Percentiles rank a stretch among this genome's conserved stretches.
Conservation (phyloP, 1,140 invertebrate species). For the Lithobius niger region DNA sequence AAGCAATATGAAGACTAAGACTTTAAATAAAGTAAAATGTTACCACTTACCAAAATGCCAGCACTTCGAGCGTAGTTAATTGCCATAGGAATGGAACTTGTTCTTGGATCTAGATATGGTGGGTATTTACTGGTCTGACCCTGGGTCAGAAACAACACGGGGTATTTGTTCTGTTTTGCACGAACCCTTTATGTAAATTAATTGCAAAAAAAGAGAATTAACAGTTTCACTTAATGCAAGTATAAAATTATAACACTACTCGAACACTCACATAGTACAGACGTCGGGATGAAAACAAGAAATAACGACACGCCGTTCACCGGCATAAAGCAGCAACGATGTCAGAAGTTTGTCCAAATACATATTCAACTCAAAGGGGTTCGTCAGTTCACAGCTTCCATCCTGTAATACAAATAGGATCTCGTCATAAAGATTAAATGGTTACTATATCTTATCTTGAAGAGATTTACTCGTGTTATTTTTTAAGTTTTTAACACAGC, state of each 20-base stretch:
- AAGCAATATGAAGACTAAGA: too few relatives aligned
- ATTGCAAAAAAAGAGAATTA: too few relatives aligned
- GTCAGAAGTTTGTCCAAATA: conserved; percentile 83
- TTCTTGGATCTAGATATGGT: conserved; percentile 67
- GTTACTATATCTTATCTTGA: too few relatives aligned
- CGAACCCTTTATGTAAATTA: conserved; percentile 41
- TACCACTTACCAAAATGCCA: conserved; percentile 46
- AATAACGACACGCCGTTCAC: conserved; percentile 66
- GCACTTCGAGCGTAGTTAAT: conserved; percentile 62
- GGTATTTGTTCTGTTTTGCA: conserved; percentile 88
- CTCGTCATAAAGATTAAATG: too few relatives aligned
- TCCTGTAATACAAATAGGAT: too few relatives aligned
- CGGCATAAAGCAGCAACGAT: conserved; percentile 54
- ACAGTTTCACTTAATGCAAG: too few relatives aligned
- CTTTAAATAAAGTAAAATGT: too few relatives aligned
- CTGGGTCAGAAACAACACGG: conserved; percentile 82
- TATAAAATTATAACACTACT: neutral
- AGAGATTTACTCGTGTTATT: too few relatives aligned
- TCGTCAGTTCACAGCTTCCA: conserved; percentile 70
- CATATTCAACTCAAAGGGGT: conserved; percentile 78
- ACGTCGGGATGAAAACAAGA: conserved; percentile 92
- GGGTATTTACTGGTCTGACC: conserved; percentile 65
- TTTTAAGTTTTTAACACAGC: too few relatives aligned
- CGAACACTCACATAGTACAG: conserved; percentile 57
- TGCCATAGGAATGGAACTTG: conserved; percentile 62